Evolutionary conservation across 2,888 invertebrate genomes (phyloP), one percentile per base, ranked within the genome.

Genomic region (Drepana falcataria): DNA sequence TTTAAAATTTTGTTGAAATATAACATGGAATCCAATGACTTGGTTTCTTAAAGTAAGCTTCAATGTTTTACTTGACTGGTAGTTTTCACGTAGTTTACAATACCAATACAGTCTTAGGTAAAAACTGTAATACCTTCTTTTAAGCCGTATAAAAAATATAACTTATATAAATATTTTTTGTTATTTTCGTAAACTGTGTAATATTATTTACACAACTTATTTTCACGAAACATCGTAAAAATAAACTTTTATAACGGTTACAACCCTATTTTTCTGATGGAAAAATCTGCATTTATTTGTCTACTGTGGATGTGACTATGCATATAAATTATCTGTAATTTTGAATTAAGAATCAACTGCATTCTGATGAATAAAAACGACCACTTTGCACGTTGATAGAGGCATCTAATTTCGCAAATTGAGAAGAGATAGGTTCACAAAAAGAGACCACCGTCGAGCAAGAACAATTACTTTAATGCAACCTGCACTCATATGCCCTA

Each of bases 331-430:
- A 49, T 37, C 55, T 60, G 65, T 63, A 51, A 57, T 68, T 67
- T 67, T 68, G 65, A 68, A 68, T 71, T 64, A 67, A 59, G 57
- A 65, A 63, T 64, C 57, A 62, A 61, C 62, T 69, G 64, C 59
- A 60, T 56, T 66, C 64, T 63, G 59, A 66, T 69, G 59, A 69
- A 73, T 70, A 77, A 74, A 75, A 75, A 75, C 63, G 59, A 66
- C 59, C 61, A 59, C 58, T 73, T 71, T 56, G 56, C 60, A 3
- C 59, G 60, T 68, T 66, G 71, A 72, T 71, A 74, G 66, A 62
- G 71, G 68, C 71, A 70, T 78, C 77, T 77, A 77, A 83, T 83
- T 78, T 82, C 69, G 72, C 75, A 83, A 83, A 83, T 79, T 80
- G 78, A 76, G 76, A 73, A 73, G 74, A 72, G 21, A 21, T 21